Evolutionary conservation across 2,888 invertebrate species (phyloP).

Genomic region (Anagyrus pseudococci): DNA sequence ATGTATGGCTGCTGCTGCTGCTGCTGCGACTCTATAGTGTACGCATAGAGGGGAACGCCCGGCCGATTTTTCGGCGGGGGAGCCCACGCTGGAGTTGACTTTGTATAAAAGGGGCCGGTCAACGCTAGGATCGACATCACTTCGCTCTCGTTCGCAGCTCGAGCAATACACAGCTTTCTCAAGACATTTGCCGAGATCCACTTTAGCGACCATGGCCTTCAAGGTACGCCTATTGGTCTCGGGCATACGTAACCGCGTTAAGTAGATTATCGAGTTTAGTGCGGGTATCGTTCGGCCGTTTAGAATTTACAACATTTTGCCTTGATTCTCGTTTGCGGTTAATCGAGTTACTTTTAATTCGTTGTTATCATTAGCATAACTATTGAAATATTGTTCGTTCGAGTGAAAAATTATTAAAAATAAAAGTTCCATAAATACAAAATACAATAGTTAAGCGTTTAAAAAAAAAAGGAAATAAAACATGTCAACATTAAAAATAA

Average conservation of each 20-base stretch:
- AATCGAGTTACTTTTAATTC: neutral
- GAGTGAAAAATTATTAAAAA: neutral
- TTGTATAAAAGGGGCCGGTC: conserved; percentile 48
- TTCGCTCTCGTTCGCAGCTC: conserved; percentile 44
- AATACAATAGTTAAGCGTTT: no score
- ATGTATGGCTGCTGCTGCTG: no score
- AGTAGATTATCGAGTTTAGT: neutral
- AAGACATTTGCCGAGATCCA: no score
- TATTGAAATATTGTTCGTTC: neutral
- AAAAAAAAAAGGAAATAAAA: no score
- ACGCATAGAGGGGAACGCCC: no score
- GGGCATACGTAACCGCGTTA: neutral
- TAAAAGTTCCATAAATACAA: no score
- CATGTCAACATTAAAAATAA: no score
- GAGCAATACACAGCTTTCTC: no score
- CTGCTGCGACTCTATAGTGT: no score
- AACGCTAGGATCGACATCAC: conserved; percentile 43
- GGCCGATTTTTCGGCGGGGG: no score
- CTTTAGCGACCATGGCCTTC: no score
- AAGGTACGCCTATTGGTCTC: neutral
- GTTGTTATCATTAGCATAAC: neutral
- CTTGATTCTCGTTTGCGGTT: neutral
- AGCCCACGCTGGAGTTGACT: no score
- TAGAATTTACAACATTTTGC: neutral
- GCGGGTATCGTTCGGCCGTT: neutral